phyloP scores from a whole-genome alignment of 2,888 invertebrate genomes.

The Apamea epomidion region DNA sequence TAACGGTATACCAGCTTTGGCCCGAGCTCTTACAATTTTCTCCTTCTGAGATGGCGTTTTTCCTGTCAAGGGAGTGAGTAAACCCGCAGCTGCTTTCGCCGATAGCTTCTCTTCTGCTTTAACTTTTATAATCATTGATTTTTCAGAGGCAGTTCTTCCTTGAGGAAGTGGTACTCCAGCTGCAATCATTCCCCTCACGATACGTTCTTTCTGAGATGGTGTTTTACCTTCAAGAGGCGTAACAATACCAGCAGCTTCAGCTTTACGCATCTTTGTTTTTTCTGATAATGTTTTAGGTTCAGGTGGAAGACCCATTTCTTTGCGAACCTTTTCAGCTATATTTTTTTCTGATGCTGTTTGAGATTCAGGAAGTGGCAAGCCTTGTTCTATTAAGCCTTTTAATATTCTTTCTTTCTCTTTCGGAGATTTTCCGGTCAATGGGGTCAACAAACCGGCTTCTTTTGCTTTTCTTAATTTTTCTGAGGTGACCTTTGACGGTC shows the following conservation, averaged over 20 bases:
- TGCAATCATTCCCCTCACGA: slow-evolving; percentile 13
- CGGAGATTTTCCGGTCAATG: slow-evolving; percentile 26
- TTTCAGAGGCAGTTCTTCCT: slow-evolving; percentile 67
- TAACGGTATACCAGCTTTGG: slow-evolving; percentile 33
- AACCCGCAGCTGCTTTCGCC: slow-evolving; percentile 8
- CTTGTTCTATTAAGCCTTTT: slow-evolving; percentile 36
- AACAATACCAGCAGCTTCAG: slow-evolving; percentile 64
- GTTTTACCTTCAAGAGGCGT: slow-evolving; percentile 60
- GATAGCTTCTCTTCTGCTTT: neutral
- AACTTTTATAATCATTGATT: slow-evolving; percentile 28
- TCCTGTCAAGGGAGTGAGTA: slow-evolving; percentile 19
- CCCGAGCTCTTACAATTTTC: slow-evolving; percentile 15
- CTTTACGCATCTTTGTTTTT: slow-evolving; percentile 60
- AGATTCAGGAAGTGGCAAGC: slow-evolving; percentile 49
- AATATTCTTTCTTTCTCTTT: slow-evolving; percentile 67
- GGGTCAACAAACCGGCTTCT: slow-evolving; percentile 35
- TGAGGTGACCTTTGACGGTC: slow-evolving; percentile 27
- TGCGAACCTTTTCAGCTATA: slow-evolving; percentile 66
- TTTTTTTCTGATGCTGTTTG: slow-evolving; percentile 61
- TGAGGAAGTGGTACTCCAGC: slow-evolving; percentile 64
- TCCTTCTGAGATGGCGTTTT: slow-evolving; percentile 38
- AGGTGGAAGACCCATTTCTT: slow-evolving; percentile 65
- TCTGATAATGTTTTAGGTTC: slow-evolving; percentile 58
- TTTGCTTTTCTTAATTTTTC: slow-evolving; percentile 53
- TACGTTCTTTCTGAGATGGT: slow-evolving; percentile 50